phyloP scores from a whole-genome alignment of 2,797 vertebrate genomes.

The Phrynocephalus forsythii region DNA sequence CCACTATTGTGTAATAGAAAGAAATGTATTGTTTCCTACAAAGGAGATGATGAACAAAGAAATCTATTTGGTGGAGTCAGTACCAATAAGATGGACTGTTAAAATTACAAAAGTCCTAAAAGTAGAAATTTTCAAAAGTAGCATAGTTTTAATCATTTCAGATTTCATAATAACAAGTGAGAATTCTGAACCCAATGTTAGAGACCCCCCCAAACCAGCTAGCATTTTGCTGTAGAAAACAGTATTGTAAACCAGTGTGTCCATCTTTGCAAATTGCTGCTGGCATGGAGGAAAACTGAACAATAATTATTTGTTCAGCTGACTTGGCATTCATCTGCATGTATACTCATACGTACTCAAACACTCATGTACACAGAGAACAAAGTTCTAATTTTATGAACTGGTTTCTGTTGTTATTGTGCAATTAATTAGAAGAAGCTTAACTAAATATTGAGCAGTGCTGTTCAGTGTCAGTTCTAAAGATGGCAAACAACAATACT shows the following conservation, averaged over 20 bases:
- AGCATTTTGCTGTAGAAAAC: neutral
- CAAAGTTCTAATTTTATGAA: neutral
- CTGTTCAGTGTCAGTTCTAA: neutral
- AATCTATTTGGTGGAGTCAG: neutral
- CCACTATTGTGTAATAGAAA: neutral
- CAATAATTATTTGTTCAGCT: slow-evolving; percentile 7
- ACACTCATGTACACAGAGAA: neutral
- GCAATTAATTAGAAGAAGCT: slow-evolving; percentile 17
- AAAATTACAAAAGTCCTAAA: neutral
- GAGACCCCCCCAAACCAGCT: neutral
- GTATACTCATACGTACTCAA: neutral
- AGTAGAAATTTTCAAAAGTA: neutral
- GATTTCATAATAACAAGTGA: neutral
- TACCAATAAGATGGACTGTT: neutral
- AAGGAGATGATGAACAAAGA: neutral
- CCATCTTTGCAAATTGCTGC: neutral
- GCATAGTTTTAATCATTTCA: neutral
- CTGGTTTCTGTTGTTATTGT: slow-evolving; percentile 28
- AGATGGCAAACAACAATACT: slow-evolving; percentile 1
- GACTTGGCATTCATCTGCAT: neutral
- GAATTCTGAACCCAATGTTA: neutral
- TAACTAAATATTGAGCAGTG: slow-evolving; percentile 28
- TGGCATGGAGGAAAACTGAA: slow-evolving; percentile 6
- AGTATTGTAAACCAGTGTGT: neutral
- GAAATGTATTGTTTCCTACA: no score